These are phyloP conservation scores for Coptotermes formosanus DNA, from an alignment of 1,140 invertebrate species.

Conservation along the genomic window DNA sequence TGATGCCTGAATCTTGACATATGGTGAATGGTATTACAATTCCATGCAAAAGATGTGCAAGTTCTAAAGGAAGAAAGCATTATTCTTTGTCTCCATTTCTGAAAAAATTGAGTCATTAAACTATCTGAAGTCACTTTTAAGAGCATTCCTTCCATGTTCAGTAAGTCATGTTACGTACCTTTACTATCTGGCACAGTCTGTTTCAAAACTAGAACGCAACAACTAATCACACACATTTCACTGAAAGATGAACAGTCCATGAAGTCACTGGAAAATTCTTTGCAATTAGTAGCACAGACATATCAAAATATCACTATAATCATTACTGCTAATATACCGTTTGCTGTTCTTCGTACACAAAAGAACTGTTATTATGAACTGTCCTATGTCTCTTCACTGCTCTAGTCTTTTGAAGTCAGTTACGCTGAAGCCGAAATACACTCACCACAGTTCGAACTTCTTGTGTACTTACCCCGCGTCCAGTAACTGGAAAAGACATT, in stretches of 20 bases:
- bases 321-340: not conserved
- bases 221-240: constrained; percentile 14
- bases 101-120: constrained; percentile 11
- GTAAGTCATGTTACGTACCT: not conserved
- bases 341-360: not conserved
- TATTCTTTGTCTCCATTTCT: constrained; percentile 5
- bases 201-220: constrained; percentile 14
- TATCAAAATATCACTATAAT: not conserved
- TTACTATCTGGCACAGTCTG: not conserved
- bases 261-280: constrained; percentile 2
- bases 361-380: not conserved
- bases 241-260: not conserved
- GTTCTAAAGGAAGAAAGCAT: constrained; percentile 1
- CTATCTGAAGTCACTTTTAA: constrained; percentile 5
- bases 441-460: not conserved
- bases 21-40: not conserved
- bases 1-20: not conserved
- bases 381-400: constrained; percentile 2
- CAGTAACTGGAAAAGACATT: not conserved
- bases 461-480: constrained; percentile 1
- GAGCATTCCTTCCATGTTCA: constrained; percentile 15
- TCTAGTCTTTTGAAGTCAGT: not conserved
- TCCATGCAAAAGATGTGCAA: not conserved
- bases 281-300: constrained; percentile 15
- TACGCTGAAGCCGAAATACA: not conserved